Evolutionary conservation across 2,888 invertebrate genomes (phyloP), one percentile per base, ranked within the genome.

Genomic region (Seladonia tumulorum): DNA sequence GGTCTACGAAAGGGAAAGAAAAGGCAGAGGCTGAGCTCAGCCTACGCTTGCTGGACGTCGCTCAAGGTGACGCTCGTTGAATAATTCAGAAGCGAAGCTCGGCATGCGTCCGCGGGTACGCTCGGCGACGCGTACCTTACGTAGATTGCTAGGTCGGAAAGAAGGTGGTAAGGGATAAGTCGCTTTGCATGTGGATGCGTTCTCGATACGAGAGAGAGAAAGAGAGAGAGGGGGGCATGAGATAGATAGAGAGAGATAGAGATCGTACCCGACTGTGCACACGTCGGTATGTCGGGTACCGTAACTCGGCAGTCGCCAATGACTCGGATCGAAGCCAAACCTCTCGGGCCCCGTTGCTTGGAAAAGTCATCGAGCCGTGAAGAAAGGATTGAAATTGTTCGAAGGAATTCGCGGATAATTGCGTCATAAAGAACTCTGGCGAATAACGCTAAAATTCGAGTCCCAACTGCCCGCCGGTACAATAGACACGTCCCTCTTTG

Each of bases 61-160:
- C 91, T 92, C 93, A 93, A 93, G 93, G 93, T 92, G 90, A 89
- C 90, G 88, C 90, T 84, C 81, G 92, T 89, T 93, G 93, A 93
- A 93, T 93, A 91, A 93, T 93, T 93, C 93, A 93, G 82, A 84
- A 90, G 92, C 90, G 90, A 92, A 92, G 92, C 88, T 49, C 60
- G 73, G 79, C 79, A 49, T 60, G 80, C 80, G 85, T 79, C 70
- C 72, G 39, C 35, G 22, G 39, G 75, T 74, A 18, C 70, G 4
- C 42, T 42, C 42, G n/a, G 70, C 42, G 42, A 60, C 79, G 73
- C 47, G 71, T 83, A 79, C 71, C 70, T 63, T 81, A 39, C 79
- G 80, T 73, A 81, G 75, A 82, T 81, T 77, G 85, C 76, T 82
- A 82, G 88, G 84, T 85, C 80, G 86, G 80, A 82, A 84, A 73